Conservation (phyloP, 2,797 vertebrate species). For the Columba guinea region DNA sequence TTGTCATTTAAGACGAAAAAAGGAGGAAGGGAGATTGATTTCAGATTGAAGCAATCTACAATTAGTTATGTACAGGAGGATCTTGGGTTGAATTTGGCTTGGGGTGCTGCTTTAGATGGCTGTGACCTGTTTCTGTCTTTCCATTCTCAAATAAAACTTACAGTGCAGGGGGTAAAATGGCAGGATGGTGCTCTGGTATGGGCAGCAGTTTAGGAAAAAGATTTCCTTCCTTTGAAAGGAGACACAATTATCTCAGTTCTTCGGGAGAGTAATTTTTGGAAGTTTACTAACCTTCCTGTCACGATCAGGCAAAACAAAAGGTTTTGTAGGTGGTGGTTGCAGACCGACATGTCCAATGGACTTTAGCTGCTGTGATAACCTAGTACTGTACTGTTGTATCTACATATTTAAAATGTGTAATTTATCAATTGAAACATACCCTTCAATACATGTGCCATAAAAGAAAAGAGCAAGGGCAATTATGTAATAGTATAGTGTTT, state of each 20-base stretch:
- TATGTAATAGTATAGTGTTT: slow-evolving; percentile 75
- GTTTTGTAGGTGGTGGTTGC: slow-evolving; percentile 20
- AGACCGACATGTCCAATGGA: slow-evolving; percentile 22
- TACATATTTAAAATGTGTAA: slow-evolving; percentile 73
- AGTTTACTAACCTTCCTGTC: slow-evolving; percentile 58
- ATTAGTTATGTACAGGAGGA: not conserved
- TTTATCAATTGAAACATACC: slow-evolving; percentile 76
- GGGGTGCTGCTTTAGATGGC: slow-evolving; percentile 20
- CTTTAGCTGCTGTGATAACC: slow-evolving; percentile 50
- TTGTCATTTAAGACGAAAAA: slow-evolving; percentile 7
- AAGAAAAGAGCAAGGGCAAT: slow-evolving; percentile 73
- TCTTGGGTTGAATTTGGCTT: slow-evolving; percentile 4
- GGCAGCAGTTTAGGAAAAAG: slow-evolving; percentile 28
- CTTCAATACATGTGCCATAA: slow-evolving; percentile 73
- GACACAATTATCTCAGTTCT: slow-evolving; percentile 42
- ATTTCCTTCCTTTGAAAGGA: slow-evolving; percentile 29
- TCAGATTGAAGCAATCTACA: slow-evolving; percentile 1
- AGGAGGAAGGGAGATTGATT: not conserved
- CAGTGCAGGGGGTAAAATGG: not conserved
- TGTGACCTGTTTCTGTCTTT: not conserved
- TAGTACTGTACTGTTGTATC: slow-evolving; percentile 59
- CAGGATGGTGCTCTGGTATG: not conserved
- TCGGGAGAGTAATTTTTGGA: slow-evolving; percentile 53
- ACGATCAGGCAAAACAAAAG: slow-evolving; percentile 17
- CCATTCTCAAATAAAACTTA: slow-evolving; percentile 33